Evolutionary conservation across 2,888 invertebrate genomes (phyloP), one percentile per base, ranked within the genome.

Genomic region (Watsonalla binaria): DNA sequence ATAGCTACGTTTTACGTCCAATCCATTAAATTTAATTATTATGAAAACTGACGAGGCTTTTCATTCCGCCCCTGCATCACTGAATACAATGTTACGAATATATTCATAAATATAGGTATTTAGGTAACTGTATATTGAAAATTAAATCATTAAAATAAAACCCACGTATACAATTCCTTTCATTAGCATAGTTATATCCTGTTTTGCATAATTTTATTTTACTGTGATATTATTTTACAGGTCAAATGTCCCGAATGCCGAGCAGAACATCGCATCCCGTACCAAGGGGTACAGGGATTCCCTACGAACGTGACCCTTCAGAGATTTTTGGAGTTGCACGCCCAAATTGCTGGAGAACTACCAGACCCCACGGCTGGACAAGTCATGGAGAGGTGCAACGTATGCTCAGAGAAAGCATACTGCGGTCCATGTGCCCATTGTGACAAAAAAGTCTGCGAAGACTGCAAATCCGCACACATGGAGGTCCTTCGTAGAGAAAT

Each of bases 191-290:
- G 51, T 49, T 7, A 33, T 42, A 45, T 14, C 46, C n/a, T 11
- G 34, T 5, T n/a, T 35, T 48, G 33, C 42, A 51, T 48, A 39
- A 15, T 37, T 42, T 52, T 46, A 24, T 45, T 52, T 47, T 13
- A 51, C 7, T 46, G 24, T 24, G 24, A 8, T 13, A 46, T 59
- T 60, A 45, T 46, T 61, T 83, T 80, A 11, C 87, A 96, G 96
- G 96, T 98, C 59, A 98, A 98, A 93, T 99, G 99, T 92, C 99
- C 99, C 78, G 98, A 99, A 94, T 99, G 99, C 84, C 94, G 98
- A 60, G 97, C 98, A 56, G 98, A 98, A 90, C 98, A 98, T 91
- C 94, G 98, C 68, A 97, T 98, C 76, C 98, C 98, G 47, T 97
- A 97, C 87, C 97, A 97, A 89, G 98, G 98, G 47, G 95, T 97